Base-by-base conservation (phyloP, 2,888 invertebrate genomes). In the Malthinus flaveolus region DNA sequence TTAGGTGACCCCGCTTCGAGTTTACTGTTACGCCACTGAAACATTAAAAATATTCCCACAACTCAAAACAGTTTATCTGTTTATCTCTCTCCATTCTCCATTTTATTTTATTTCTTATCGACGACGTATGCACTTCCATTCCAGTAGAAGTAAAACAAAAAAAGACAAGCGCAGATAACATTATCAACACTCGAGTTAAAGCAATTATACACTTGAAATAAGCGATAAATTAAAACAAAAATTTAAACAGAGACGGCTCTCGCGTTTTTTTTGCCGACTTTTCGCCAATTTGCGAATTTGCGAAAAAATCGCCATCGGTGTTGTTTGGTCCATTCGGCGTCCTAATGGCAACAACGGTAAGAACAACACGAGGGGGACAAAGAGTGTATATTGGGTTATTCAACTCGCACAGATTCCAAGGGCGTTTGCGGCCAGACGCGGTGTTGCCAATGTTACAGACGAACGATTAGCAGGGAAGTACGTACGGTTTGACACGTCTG, bases 361-460 rank as follows among this genome's bases (percentile, higher is more conserved):
- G 58, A 58, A 44, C 59, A 59, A 33, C 44, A 23, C 45, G 36
- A 35, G 48, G 49, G 61, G 57, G 49, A 10, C 42, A 50, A 51
- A 45, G 61, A 50, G 54, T 42, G 49, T 36, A 53, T 51, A 47
- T 55, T 61, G 61, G 66, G 66, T 66, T 66, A 61, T 66, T 66
- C 64, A 66, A 66, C 66, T 63, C 60, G 64, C 64, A 59, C 60
- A 62, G 64, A 66, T 65, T 66, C 66, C 66, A 66, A 66, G 66
- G 66, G 64, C 66, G 64, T 65, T 63, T 62, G 64, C 60, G 56
- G 48, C 66, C 63, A 66, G 66, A 66, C 66, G 63, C 66, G 54
- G 45, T 50, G 66, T 66, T 66, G 66, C 66, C 66, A 58, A 51
- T 49, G 49, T 52, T 36, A 54, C 44, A 55, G 53, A 32, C 47